Conservation (phyloP, 2,113 vertebrate genomes). For the Suricata suricatta region DNA sequence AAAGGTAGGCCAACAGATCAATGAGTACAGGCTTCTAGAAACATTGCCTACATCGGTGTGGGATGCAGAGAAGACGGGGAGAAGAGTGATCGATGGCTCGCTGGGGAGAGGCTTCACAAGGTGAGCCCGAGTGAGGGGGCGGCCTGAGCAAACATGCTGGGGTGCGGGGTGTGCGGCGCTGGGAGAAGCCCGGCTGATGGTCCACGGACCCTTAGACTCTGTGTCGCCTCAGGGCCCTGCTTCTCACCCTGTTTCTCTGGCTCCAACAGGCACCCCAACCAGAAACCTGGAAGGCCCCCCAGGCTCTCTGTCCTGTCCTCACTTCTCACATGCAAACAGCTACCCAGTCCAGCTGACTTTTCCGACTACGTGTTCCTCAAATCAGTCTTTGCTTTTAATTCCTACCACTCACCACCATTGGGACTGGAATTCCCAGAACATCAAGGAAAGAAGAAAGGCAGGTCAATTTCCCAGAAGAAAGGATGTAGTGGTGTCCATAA, state of each 20-base stretch:
- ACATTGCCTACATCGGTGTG: neutral
- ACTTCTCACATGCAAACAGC: neutral
- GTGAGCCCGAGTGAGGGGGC: fast-evolving
- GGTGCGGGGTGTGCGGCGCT: fast-evolving
- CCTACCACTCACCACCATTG: neutral
- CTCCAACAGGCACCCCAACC: neutral
- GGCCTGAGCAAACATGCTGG: neutral
- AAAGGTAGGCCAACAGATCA: no score
- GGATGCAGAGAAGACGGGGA: neutral
- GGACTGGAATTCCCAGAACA: neutral
- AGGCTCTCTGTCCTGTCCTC: neutral
- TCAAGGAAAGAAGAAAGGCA: neutral
- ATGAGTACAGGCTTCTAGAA: neutral
- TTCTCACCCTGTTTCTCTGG: neutral
- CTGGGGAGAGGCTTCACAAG: neutral
- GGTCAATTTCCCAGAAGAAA: neutral
- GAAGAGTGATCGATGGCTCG: neutral
- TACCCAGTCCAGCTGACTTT: neutral
- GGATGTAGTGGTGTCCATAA: neutral
- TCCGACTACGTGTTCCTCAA: fast-evolving
- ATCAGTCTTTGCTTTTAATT: neutral
- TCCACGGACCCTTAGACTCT: neutral
- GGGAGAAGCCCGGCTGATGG: no score
- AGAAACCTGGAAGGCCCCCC: neutral
- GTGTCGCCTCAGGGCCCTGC: neutral